Evolutionary conservation across 2,797 vertebrate genomes (phyloP).

Genomic region (Parambassis ranga): DNA sequence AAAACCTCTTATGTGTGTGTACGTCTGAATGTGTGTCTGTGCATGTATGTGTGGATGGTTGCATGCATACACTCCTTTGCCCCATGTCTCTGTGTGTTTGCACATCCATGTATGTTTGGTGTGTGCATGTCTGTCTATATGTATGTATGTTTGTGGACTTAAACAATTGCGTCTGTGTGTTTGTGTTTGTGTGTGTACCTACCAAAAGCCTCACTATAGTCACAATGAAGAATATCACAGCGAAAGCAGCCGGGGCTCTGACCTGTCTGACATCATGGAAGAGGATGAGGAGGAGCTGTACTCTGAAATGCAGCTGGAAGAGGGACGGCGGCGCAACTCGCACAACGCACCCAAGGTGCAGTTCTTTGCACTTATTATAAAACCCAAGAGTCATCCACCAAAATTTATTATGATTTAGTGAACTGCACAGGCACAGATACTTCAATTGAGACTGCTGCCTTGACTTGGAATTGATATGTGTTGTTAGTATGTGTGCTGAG

Average conservation of each 20-base stretch:
- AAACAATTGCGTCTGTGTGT: constrained; percentile 73
- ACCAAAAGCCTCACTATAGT: constrained; percentile 88
- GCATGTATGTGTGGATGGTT: constrained; percentile 48
- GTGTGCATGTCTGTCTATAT: constrained; percentile 45
- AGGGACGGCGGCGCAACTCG: constrained; percentile 89
- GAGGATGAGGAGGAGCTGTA: constrained; percentile 98
- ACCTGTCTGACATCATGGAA: constrained; percentile 98
- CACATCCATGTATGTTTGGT: constrained; percentile 50
- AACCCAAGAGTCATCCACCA: constrained; percentile 44
- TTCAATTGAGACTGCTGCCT: constrained; percentile 72
- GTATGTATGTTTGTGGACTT: constrained; percentile 65
- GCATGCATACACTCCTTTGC: constrained; percentile 54
- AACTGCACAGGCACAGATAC: constrained; percentile 73
- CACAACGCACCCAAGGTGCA: constrained; percentile 93
- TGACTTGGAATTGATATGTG: constrained; percentile 41
- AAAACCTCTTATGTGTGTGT: constrained; percentile 22
- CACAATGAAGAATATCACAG: constrained; percentile 94
- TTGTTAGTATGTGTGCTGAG: constrained; percentile 58
- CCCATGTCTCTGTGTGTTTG: constrained; percentile 26
- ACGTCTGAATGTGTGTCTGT: constrained; percentile 21
- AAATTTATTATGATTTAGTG: constrained; percentile 40
- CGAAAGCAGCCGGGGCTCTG: constrained; percentile 96
- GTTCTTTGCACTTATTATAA: constrained; percentile 71
- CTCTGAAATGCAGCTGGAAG: constrained; percentile 97
- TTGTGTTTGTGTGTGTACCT: constrained; percentile 67